Evolutionary conservation across 2,888 invertebrate genomes (phyloP).

Genomic region (Ophion ellenae): DNA sequence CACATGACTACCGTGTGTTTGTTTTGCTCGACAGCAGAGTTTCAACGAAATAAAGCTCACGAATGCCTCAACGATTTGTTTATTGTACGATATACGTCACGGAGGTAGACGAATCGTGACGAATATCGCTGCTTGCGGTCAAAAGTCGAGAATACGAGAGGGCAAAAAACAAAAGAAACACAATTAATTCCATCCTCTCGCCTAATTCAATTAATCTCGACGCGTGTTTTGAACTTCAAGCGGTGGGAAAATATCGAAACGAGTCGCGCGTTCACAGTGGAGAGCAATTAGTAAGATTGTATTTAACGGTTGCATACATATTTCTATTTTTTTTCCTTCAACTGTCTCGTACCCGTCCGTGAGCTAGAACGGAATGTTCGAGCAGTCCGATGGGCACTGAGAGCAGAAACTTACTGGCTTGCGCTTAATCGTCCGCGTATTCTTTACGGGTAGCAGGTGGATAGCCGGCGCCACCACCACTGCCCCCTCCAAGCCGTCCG

Average conservation of each 20-base stretch:
- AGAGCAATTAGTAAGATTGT: neutral
- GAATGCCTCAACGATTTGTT: constrained; percentile 9
- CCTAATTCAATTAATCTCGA: neutral
- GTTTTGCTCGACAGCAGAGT: neutral
- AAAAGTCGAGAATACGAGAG: constrained; percentile 2
- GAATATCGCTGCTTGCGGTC: neutral
- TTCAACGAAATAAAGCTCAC: neutral
- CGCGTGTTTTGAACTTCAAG: constrained; percentile 4
- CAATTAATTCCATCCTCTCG: constrained; percentile 39
- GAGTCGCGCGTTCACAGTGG: constrained; percentile 5
- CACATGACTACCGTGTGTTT: neutral
- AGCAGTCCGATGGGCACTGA: constrained; percentile 47
- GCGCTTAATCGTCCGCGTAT: constrained; percentile 40
- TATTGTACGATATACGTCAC: neutral
- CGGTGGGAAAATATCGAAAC: neutral
- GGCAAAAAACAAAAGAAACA: constrained; percentile 16
- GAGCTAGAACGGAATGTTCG: constrained; percentile 28
- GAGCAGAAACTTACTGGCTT: constrained; percentile 61
- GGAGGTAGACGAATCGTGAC: neutral
- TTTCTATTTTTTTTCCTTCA: neutral
- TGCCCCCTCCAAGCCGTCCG: neutral
- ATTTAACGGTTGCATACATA: constrained; percentile 8
- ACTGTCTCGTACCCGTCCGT: constrained; percentile 4
- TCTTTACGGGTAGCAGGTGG: constrained; percentile 63
- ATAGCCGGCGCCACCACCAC: constrained; percentile 58